Evolutionary conservation across 2,888 invertebrate genomes (phyloP).

Genomic region (Eledona agricola): DNA sequence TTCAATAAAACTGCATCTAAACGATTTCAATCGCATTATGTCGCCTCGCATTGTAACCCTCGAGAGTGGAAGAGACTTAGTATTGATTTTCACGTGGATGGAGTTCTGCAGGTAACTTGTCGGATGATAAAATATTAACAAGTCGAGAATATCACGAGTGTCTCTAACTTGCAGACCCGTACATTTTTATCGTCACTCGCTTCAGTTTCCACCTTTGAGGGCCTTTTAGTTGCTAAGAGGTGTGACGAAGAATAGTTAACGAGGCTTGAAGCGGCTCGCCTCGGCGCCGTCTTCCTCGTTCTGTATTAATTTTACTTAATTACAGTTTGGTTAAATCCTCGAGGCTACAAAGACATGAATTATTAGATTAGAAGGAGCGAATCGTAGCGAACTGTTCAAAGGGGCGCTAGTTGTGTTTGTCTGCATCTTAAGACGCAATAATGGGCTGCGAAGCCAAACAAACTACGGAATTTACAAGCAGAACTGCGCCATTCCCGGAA

Average conservation of each 20-base stretch:
- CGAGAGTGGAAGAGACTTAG: conserved; percentile 1
- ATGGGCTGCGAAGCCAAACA: no score
- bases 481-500: no score
- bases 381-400: conserved; percentile 27
- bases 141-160: conserved; percentile 20
- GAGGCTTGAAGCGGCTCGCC: conserved; percentile 1
- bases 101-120: conserved; percentile 14
- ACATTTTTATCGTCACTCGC: conserved; percentile 24
- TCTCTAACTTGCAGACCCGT: conserved; percentile 19
- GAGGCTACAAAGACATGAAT: conserved; percentile 25
- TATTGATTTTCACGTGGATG: conserved; percentile 26
- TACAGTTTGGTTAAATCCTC: conserved; percentile 26
- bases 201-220: conserved; percentile 12
- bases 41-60: conserved; percentile 15
- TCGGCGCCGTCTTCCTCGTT: conserved; percentile 5
- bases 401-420: conserved; percentile 17
- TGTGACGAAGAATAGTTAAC: conserved; percentile 4
- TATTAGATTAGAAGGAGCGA: conserved; percentile 28
- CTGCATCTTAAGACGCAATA: conserved; percentile 21
- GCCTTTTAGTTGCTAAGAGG: no score
- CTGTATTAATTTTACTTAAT: conserved; percentile 29
- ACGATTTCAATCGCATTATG: conserved; percentile 23
- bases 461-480: no score
- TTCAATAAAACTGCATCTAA: conserved; percentile 20
- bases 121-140: conserved; percentile 24